Conservation (phyloP, 2,113 vertebrate species). For the Perccottus glenii region DNA sequence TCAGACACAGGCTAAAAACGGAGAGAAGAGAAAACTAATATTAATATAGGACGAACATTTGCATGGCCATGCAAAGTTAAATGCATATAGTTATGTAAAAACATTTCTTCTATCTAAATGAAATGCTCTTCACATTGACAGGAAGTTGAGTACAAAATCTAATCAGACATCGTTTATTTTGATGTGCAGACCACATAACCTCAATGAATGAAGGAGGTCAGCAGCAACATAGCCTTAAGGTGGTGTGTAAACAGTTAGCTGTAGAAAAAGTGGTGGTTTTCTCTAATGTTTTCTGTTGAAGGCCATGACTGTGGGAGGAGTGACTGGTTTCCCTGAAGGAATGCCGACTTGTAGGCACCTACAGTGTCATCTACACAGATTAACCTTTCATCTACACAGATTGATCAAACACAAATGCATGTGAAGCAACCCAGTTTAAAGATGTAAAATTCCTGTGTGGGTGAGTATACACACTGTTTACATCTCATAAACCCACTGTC, state of each 20-base stretch:
- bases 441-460: slow-evolving; percentile 6
- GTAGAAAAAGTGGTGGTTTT: background rate
- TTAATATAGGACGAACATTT: background rate
- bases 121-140: slow-evolving; percentile 47
- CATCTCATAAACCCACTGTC: slow-evolving; percentile 1
- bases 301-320: slow-evolving; percentile 31
- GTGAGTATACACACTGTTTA: background rate
- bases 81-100: too few species aligned
- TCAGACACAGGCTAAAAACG: slow-evolving; percentile 78
- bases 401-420: slow-evolving; percentile 1
- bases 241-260: slow-evolving; percentile 39
- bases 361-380: slow-evolving; percentile 6
- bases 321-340: slow-evolving; percentile 18
- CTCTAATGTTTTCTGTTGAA: slow-evolving; percentile 26
- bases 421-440: background rate
- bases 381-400: slow-evolving; percentile 17
- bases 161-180: slow-evolving; percentile 19
- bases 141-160: slow-evolving; percentile 50
- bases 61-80: background rate
- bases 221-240: slow-evolving; percentile 6
- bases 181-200: slow-evolving; percentile 2
- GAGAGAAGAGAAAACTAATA: background rate
- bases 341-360: slow-evolving; percentile 31
- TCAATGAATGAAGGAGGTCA: slow-evolving; percentile 8
- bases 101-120: background rate